Evolutionary conservation across 2,888 invertebrate species (phyloP).

Genomic region (Trissoscelio sp.): DNA sequence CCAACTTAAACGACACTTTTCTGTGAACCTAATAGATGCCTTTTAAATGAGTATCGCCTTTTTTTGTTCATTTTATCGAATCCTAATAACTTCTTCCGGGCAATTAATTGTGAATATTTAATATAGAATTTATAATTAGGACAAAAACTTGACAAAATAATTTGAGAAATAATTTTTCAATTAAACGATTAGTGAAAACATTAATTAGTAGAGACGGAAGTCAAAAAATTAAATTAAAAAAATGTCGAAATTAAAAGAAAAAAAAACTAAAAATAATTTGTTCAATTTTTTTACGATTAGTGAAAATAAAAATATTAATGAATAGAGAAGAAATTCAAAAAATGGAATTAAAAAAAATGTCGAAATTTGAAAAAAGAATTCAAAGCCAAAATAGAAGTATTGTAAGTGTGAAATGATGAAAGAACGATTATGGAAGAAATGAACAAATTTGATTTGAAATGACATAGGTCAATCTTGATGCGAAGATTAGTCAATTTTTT

Average conservation of each 20-base stretch:
- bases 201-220: too few relatives aligned
- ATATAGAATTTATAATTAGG: not conserved
- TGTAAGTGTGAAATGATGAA: conserved; percentile 11
- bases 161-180: too few relatives aligned
- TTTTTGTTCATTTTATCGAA: not conserved
- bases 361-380: too few relatives aligned
- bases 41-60: conserved; percentile 7
- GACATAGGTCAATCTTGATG: conserved; percentile 18
- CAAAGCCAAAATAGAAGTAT: not conserved
- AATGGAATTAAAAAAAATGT: too few relatives aligned
- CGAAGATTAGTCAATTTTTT: conserved; percentile 32
- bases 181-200: too few relatives aligned
- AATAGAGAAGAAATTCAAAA: too few relatives aligned
- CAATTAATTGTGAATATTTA: not conserved
- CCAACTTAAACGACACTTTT: conserved; percentile 4
- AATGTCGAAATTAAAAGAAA: too few relatives aligned
- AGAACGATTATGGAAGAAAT: conserved; percentile 13
- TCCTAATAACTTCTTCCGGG: conserved; percentile 7
- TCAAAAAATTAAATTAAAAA: too few relatives aligned
- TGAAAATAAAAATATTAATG: too few relatives aligned
- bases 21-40: not conserved
- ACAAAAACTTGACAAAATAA: too few relatives aligned
- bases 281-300: too few relatives aligned
- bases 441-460: conserved; percentile 21
- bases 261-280: too few relatives aligned